These are phyloP conservation scores for Glossophaga mutica DNA, from an alignment of 2,797 vertebrate species.

Conservation along the genomic window DNA sequence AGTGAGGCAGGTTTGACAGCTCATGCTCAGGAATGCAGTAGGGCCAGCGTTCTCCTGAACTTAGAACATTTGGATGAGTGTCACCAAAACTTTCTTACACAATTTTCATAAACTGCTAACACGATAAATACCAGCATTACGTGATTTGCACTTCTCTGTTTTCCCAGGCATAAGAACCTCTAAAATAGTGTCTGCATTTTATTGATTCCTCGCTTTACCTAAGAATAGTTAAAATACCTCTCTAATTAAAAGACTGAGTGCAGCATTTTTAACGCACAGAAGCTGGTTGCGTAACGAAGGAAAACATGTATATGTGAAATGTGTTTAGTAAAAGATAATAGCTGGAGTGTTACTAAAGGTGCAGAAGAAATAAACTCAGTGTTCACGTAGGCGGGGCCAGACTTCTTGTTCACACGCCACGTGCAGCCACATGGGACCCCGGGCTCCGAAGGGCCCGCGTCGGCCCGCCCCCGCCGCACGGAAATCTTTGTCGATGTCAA, in stretches of 20 bases:
- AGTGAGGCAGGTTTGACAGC: not conserved
- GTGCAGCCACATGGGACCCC: not conserved
- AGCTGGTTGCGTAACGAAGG: not conserved
- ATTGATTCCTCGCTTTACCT: not conserved
- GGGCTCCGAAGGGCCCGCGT: fast-evolving
- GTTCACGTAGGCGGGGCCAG: no score
- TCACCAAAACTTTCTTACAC: not conserved
- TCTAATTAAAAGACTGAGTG: not conserved
- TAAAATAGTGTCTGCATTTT: not conserved
- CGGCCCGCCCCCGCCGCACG: not conserved
- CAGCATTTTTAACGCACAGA: not conserved
- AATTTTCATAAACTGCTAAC: not conserved
- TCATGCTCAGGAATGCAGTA: not conserved
- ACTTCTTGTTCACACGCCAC: not conserved
- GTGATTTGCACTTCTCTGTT: not conserved
- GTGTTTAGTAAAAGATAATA: not conserved
- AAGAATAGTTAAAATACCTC: not conserved
- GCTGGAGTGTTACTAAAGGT: not conserved
- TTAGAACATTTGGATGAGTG: not conserved
- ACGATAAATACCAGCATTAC: not conserved
- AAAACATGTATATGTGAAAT: not conserved
- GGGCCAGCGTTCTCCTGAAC: not conserved
- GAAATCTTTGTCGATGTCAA: not conserved
- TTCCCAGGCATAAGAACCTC: not conserved
- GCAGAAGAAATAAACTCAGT: not conserved